phyloP scores from a whole-genome alignment of 2,888 invertebrate species.

The Leptinotarsa tumamoca region DNA sequence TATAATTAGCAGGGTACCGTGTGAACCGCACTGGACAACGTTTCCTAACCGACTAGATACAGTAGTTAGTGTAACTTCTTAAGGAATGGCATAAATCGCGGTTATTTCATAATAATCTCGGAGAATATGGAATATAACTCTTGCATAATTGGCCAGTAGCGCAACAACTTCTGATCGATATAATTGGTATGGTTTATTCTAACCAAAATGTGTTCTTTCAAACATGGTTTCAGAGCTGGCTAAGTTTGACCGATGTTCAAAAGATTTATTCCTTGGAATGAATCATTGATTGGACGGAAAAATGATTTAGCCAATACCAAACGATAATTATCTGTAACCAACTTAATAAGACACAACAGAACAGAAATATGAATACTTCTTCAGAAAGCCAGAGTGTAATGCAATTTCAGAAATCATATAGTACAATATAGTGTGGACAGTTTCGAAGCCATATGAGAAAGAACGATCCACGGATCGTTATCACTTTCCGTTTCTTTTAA shows the following conservation, averaged over 20 bases:
- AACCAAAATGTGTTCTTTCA: background rate
- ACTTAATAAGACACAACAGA: too few species aligned
- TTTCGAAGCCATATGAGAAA: too few species aligned
- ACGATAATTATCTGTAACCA: too few species aligned
- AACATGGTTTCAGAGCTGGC: background rate
- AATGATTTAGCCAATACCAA: too few species aligned
- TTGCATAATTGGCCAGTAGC: slow-evolving; percentile 5
- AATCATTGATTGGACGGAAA: too few species aligned
- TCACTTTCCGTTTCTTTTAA: too few species aligned
- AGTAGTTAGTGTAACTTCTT: slow-evolving; percentile 11
- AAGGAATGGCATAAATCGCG: slow-evolving; percentile 11
- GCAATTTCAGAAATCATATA: too few species aligned
- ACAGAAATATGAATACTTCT: too few species aligned
- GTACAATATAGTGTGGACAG: too few species aligned
- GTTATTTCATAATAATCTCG: slow-evolving; percentile 14
- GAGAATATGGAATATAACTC: slow-evolving; percentile 9
- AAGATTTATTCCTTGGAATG: background rate
- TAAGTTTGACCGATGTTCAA: background rate
- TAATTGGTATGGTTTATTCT: background rate
- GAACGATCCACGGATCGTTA: too few species aligned
- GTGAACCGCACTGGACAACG: slow-evolving; percentile 35
- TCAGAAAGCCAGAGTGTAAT: too few species aligned
- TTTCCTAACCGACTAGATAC: slow-evolving; percentile 22
- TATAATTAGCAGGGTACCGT: slow-evolving; percentile 39
- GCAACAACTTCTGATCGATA: background rate